Percentiles rank a stretch among this genome's conserved stretches.
phyloP scores from a whole-genome alignment of 2,888 invertebrate genomes.

The Petrolisthes manimaculis region DNA sequence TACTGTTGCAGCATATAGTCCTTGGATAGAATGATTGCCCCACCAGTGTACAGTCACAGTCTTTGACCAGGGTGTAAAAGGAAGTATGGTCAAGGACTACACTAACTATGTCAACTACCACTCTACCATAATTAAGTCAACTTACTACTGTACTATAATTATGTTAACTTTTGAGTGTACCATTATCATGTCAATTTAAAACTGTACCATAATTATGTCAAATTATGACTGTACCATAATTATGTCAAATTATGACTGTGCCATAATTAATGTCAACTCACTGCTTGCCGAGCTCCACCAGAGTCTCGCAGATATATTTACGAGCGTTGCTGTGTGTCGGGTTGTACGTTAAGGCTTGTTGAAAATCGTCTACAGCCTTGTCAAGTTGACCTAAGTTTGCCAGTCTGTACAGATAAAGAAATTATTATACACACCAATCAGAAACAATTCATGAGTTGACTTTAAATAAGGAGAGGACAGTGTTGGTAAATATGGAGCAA shows the following conservation, averaged over 20 bases:
- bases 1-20: no score
- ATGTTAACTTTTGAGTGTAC: not conserved
- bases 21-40: no score
- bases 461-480: no score
- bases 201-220: not conserved
- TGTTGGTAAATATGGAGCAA: no score
- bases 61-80: no score
- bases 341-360: conserved; percentile 88
- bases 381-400: conserved; percentile 94
- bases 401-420: conserved; percentile 72
- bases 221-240: not conserved
- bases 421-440: no score
- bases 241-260: not conserved
- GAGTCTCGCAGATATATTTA: conserved; percentile 93
- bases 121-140: not conserved
- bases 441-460: no score
- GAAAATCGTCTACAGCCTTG: conserved; percentile 94
- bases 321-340: conserved; percentile 92
- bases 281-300: conserved; percentile 85
- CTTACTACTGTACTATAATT: not conserved
- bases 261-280: conserved; percentile 73
- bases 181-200: not conserved
- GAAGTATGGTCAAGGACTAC: no score
- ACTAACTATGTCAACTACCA: not conserved
- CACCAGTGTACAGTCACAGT: no score